Conservation (phyloP, 53 echinoderm and acorn worm species). For the Paracentrotus lividus region DNA sequence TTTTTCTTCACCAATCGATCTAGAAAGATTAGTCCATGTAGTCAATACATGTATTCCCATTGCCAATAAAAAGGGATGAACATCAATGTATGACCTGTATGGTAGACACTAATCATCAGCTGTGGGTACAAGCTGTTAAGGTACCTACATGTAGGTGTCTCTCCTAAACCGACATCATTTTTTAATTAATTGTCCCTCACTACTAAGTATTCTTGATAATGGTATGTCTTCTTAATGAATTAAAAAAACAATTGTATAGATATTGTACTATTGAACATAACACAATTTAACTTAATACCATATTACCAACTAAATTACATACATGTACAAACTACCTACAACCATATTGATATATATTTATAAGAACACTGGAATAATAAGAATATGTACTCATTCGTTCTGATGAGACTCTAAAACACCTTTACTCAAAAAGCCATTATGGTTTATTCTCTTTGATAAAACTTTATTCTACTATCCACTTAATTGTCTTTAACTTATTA, state of each 20-base stretch:
- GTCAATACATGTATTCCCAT: too few species aligned
- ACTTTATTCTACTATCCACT: too few species aligned
- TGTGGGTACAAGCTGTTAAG: not conserved
- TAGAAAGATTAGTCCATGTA: too few species aligned
- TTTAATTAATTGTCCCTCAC: not conserved
- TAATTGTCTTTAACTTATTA: too few species aligned
- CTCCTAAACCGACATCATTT: not conserved
- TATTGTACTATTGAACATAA: not conserved
- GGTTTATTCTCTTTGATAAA: not conserved
- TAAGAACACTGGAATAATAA: not conserved
- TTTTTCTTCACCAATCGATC: too few species aligned
- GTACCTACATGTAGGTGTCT: not conserved
- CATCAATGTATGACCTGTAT: too few species aligned
- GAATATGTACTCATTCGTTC: not conserved
- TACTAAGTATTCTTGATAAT: not conserved
- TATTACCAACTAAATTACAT: not conserved
- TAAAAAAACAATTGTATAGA: not conserved
- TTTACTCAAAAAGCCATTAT: too few species aligned
- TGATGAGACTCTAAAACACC: not conserved
- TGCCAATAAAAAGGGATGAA: too few species aligned
- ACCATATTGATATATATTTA: not conserved
- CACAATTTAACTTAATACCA: not conserved
- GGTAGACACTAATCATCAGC: not conserved
- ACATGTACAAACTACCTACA: not conserved
- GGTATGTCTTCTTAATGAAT: not conserved